These are phyloP conservation scores for Stegostoma tigrinum DNA, from an alignment of 2,113 vertebrate genomes.

Conservation along the genomic window DNA sequence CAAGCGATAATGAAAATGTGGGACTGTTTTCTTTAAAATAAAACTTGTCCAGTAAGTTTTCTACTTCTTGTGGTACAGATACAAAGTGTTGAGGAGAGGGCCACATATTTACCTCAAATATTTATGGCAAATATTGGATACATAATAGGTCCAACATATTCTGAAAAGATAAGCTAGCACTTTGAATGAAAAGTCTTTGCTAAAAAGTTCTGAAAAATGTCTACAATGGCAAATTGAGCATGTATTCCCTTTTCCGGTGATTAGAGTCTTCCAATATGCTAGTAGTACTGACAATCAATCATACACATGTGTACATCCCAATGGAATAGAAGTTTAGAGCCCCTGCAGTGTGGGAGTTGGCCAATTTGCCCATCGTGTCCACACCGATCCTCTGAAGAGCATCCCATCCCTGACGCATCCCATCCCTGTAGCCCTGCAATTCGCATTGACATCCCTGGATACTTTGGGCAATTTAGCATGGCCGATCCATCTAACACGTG, in stretches of 20 bases:
- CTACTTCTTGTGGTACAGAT: background rate
- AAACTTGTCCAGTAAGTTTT: background rate
- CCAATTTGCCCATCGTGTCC: too few relatives aligned
- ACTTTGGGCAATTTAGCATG: too few relatives aligned
- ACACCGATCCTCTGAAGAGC: too few relatives aligned
- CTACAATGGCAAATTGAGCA: background rate
- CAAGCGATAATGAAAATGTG: slow-evolving; percentile 2
- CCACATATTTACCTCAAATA: background rate
- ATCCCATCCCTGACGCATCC: too few relatives aligned
- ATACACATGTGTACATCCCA: too few relatives aligned
- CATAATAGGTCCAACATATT: background rate
- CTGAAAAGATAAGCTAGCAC: background rate
- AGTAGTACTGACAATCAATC: too few relatives aligned
- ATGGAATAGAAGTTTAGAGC: too few relatives aligned
- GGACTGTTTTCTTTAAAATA: background rate
- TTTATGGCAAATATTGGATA: background rate
- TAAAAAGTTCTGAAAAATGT: background rate
- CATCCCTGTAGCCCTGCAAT: too few relatives aligned
- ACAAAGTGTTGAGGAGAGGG: background rate
- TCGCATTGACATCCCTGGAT: too few relatives aligned
- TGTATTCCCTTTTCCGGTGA: background rate
- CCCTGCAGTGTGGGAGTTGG: too few relatives aligned
- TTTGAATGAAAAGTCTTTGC: background rate
- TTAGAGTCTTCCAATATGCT: background rate
- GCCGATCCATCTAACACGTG: too few relatives aligned